Percentiles rank a stretch among this genome's conserved stretches.
Conservation (phyloP, 2,797 vertebrate genomes). For the Acipenser transmontanus region DNA sequence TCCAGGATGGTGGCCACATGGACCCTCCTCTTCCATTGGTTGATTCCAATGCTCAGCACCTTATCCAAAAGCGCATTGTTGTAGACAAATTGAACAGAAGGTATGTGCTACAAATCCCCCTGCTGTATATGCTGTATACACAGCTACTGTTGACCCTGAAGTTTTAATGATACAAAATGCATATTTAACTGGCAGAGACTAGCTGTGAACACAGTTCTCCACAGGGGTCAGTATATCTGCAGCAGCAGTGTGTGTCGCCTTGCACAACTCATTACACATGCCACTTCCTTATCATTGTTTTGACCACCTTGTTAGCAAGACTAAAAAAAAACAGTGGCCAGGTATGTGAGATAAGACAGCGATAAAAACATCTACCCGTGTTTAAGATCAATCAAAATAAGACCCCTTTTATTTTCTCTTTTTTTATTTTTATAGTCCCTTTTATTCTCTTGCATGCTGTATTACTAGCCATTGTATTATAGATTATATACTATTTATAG, state of each 20-base stretch:
- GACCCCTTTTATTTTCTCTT: background rate
- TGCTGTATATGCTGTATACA: background rate
- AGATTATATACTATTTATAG: conserved; percentile 7
- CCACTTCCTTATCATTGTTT: background rate
- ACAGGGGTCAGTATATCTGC: no score
- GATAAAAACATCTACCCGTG: no score
- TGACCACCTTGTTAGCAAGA: no score
- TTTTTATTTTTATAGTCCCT: background rate
- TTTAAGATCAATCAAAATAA: background rate
- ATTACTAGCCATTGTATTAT: background rate
- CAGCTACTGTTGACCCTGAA: background rate
- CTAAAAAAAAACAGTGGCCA: no score
- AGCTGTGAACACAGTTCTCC: no score
- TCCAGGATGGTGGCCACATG: conserved; percentile 25
- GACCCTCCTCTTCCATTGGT: conserved; percentile 44
- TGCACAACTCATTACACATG: background rate
- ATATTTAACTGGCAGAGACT: no score
- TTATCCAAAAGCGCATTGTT: conserved; percentile 61
- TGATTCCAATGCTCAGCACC: conserved; percentile 53
- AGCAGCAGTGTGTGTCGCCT: no score
- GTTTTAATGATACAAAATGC: background rate
- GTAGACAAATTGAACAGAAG: conserved; percentile 60
- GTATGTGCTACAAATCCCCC: conserved; percentile 33
- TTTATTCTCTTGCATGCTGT: background rate
- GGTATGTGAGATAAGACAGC: no score